Percentiles rank a stretch among this genome's conserved stretches.
Evolutionary conservation across 2,888 invertebrate species (phyloP).

Genomic region (Herminia tarsipennalis): DNA sequence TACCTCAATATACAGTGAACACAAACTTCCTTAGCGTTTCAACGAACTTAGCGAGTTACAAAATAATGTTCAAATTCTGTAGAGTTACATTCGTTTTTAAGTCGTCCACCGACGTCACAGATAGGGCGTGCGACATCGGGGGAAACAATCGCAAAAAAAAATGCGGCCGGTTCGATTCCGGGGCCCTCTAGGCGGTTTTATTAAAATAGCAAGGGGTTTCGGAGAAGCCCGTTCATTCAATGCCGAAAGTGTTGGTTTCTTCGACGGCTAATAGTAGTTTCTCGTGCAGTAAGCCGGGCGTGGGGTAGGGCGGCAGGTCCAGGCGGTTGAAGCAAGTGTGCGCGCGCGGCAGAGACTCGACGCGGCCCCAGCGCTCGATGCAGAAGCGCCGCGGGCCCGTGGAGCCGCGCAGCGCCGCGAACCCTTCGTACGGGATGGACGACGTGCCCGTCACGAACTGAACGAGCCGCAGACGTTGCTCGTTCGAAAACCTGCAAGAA

Average conservation of each 20-base stretch:
- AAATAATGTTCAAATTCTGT: too few species aligned
- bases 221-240: constrained; percentile 88
- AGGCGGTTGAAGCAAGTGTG: constrained; percentile 99
- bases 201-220: neutral
- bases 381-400: constrained; percentile 98
- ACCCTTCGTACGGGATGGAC: constrained; percentile 99
- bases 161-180: too few species aligned
- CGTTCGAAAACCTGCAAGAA: constrained; percentile 93
- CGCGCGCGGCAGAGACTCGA: constrained; percentile 96
- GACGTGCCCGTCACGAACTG: constrained; percentile 99
- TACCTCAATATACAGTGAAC: constrained; percentile 3
- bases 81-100: too few species aligned
- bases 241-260: constrained; percentile 98
- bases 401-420: constrained; percentile 96
- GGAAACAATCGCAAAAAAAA: neutral
- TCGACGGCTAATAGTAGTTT: constrained; percentile 97
- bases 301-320: constrained; percentile 98
- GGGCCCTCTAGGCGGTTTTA: too few species aligned
- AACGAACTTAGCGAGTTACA: neutral
- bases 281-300: constrained; percentile 95
- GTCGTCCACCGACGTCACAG: neutral
- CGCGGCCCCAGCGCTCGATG: constrained; percentile 98
- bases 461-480: constrained; percentile 95
- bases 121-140: neutral
- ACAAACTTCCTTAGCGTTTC: neutral